A percentile compares a stretch with the other conserved stretches of the same genome.
phyloP scores from a whole-genome alignment of 2,113 vertebrate genomes.

The Lagopus leucura region DNA sequence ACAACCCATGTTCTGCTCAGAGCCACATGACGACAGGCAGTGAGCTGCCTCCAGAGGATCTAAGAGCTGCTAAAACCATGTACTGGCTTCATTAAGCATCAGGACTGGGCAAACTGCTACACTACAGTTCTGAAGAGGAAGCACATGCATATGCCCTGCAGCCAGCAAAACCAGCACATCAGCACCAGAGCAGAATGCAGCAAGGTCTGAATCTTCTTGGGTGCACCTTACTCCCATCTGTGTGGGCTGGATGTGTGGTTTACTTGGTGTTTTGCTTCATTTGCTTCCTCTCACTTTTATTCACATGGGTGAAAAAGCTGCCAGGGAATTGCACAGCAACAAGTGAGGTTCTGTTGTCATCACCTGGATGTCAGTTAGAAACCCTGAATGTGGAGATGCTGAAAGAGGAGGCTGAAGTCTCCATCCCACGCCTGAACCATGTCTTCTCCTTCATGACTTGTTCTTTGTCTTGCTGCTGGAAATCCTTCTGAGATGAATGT shows the following conservation, averaged over 20 bases:
- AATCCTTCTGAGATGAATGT: neutral
- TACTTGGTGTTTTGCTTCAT: neutral
- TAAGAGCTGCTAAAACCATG: neutral
- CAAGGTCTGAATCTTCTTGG: neutral
- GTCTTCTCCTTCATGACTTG: neutral
- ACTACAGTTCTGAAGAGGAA: neutral
- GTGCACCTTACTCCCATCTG: neutral
- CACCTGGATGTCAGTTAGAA: rapidly evolving
- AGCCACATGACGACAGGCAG: rapidly evolving
- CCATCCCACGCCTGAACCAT: neutral
- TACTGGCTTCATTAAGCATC: neutral
- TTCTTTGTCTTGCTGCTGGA: neutral
- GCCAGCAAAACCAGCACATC: neutral
- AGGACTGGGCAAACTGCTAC: neutral
- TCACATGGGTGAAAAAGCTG: neutral
- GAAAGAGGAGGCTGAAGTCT: neutral
- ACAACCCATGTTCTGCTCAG: neutral
- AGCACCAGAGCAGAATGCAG: neutral
- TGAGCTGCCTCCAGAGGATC: neutral
- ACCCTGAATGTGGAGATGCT: neutral
- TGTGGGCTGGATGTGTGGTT: neutral
- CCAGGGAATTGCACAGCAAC: neutral
- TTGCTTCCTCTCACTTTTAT: neutral
- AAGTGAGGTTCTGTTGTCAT: neutral
- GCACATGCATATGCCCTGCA: neutral